A percentile compares a stretch with the other conserved stretches of the same genome.
These are phyloP conservation scores for Pharmacophagus antenor DNA, from an alignment of 2,888 invertebrate species.

Conservation along the genomic window DNA sequence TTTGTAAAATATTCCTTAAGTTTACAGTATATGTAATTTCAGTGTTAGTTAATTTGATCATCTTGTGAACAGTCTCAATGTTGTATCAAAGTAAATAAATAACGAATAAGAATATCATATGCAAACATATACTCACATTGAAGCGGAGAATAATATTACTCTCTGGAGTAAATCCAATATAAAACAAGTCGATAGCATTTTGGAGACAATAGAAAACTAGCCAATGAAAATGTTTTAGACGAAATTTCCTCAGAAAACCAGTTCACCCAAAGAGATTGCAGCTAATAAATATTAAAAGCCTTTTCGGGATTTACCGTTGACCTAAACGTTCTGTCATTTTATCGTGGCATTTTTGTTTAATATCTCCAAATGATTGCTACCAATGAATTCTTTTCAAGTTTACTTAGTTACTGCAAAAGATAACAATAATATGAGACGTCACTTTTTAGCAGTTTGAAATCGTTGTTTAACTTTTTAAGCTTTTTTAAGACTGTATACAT, in stretches of 20 bases:
- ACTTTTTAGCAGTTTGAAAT: too few species aligned
- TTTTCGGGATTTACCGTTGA: constrained; percentile 6
- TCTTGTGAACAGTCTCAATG: too few species aligned
- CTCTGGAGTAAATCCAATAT: constrained; percentile 4
- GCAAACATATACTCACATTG: background rate
- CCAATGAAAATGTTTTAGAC: constrained; percentile 11
- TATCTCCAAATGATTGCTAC: background rate
- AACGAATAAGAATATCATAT: background rate
- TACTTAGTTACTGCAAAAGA: too few species aligned
- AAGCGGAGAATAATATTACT: background rate
- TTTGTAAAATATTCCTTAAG: too few species aligned
- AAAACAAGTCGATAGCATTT: constrained; percentile 2
- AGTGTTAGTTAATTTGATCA: too few species aligned
- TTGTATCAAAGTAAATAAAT: background rate
- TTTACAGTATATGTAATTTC: too few species aligned
- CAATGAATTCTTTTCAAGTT: background rate
- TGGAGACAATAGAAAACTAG: constrained; percentile 7
- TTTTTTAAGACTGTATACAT: too few species aligned
- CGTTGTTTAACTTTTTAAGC: too few species aligned
- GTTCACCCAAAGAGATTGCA: constrained; percentile 15
- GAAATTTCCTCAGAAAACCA: constrained; percentile 2
- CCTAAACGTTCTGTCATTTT: background rate
- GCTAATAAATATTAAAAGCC: constrained; percentile 16
- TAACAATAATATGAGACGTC: too few species aligned
- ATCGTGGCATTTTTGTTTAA: background rate